These are phyloP conservation scores for Plodia interpunctella DNA, from an alignment of 1,140 invertebrate genomes.

Conservation along the genomic window DNA sequence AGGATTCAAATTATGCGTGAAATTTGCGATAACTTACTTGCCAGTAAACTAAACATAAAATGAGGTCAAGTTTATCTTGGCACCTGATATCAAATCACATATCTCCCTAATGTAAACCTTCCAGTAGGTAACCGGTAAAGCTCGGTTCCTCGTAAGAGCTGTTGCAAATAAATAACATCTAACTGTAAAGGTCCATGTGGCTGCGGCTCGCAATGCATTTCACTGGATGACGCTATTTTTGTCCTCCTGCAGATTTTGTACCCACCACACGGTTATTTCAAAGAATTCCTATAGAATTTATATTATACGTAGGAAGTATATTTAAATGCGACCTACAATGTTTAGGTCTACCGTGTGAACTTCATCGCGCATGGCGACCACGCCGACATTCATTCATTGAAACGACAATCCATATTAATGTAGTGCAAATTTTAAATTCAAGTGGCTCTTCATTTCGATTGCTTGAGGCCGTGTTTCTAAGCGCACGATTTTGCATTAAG, in stretches of 20 bases:
- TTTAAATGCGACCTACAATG: conserved; percentile 72
- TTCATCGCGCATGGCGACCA: conserved; percentile 71
- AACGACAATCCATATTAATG: conserved; percentile 76
- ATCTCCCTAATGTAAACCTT: too few species aligned
- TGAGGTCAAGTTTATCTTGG: too few species aligned
- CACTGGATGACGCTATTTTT: conserved; percentile 62
- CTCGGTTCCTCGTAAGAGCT: background rate
- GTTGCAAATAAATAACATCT: conserved; percentile 15
- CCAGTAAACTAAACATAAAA: too few species aligned
- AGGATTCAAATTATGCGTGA: too few species aligned
- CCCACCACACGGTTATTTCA: conserved; percentile 62
- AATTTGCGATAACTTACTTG: too few species aligned
- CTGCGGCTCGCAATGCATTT: conserved; percentile 45
- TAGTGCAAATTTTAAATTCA: conserved; percentile 76
- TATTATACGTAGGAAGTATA: conserved; percentile 74
- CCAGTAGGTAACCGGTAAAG: background rate
- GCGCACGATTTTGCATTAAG: conserved; percentile 71
- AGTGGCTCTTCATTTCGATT: conserved; percentile 66
- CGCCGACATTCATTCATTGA: conserved; percentile 73
- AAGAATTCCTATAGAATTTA: conserved; percentile 70
- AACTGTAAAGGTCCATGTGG: conserved; percentile 42
- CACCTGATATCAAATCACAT: too few species aligned
- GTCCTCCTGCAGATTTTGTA: conserved; percentile 54
- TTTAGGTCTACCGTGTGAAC: conserved; percentile 72
- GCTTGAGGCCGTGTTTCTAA: conserved; percentile 61